These are phyloP conservation scores for Napeogenes inachia DNA, from an alignment of 2,888 invertebrate species.

Conservation along the genomic window DNA sequence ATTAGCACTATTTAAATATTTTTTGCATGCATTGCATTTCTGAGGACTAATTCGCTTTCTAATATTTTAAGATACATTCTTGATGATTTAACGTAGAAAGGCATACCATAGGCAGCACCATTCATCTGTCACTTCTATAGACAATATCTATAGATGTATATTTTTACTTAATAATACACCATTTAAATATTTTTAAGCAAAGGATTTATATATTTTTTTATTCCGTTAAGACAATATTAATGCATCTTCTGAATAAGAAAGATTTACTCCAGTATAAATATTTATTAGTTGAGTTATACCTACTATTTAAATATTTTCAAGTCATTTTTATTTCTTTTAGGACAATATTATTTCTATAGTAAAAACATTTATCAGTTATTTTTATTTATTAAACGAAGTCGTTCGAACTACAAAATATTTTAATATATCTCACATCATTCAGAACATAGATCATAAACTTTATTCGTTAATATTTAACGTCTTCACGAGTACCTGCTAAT, in stretches of 20 bases:
- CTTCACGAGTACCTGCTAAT: conserved; percentile 8
- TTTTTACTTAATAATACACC: neutral
- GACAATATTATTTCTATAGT: no score
- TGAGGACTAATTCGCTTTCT: conserved; percentile 1
- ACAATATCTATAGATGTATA: conserved; percentile 15
- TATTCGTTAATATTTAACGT: conserved; percentile 5
- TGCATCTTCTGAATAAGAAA: no score
- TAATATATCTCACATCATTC: no score
- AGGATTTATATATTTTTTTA: neutral
- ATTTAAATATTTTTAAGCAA: neutral
- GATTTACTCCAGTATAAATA: no score
- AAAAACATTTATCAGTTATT: no score
- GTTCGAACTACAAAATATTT: no score
- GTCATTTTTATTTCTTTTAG: no score
- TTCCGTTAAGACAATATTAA: no score
- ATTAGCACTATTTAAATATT: conserved; percentile 32
- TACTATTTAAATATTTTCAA: no score
- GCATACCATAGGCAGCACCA: conserved; percentile 21
- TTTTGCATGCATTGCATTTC: conserved; percentile 12
- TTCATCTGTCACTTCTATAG: conserved; percentile 27
- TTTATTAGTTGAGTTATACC: no score
- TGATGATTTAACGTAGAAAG: conserved; percentile 9
- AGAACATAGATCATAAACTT: neutral
- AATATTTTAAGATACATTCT: conserved; percentile 8
- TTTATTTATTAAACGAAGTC: no score